These are phyloP conservation scores for Drosophila carrolli DNA, from an alignment of 1,140 invertebrate genomes.

Conservation along the genomic window DNA sequence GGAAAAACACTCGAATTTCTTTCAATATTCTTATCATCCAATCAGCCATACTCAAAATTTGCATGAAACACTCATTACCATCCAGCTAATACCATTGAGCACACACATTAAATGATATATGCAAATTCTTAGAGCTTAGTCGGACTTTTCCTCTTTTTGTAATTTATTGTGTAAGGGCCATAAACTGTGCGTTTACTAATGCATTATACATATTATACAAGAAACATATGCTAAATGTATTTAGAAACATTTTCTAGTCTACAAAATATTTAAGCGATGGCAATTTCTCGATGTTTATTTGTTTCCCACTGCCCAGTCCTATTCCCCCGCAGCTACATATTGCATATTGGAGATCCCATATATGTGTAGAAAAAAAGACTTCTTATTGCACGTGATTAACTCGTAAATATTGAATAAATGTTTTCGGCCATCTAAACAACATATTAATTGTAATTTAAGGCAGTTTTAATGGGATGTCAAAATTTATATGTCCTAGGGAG, in stretches of 20 bases:
- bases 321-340: slow-evolving; percentile 2
- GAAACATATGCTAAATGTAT: slow-evolving; percentile 56
- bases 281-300: slow-evolving; percentile 39
- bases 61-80: slow-evolving; percentile 22
- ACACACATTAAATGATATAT: slow-evolving; percentile 31
- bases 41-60: slow-evolving; percentile 12
- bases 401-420: slow-evolving; percentile 54
- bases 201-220: slow-evolving; percentile 55
- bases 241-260: slow-evolving; percentile 61
- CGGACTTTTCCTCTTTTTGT: slow-evolving; percentile 44
- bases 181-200: slow-evolving; percentile 53
- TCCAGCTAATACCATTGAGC: slow-evolving; percentile 13
- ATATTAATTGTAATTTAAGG: slow-evolving; percentile 3
- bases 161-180: slow-evolving; percentile 45
- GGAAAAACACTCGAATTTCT: slow-evolving; percentile 39
- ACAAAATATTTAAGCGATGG: slow-evolving; percentile 48
- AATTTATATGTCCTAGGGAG: background rate
- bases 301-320: slow-evolving; percentile 5
- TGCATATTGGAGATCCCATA: slow-evolving; percentile 9
- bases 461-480: slow-evolving; percentile 10
- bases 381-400: slow-evolving; percentile 18
- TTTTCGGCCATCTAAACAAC: slow-evolving; percentile 49
- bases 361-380: slow-evolving; percentile 30
- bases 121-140: slow-evolving; percentile 42
- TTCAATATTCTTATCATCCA: slow-evolving; percentile 29